Conservation (phyloP, 2,797 vertebrate species). For the Coregonus suidteri region DNA sequence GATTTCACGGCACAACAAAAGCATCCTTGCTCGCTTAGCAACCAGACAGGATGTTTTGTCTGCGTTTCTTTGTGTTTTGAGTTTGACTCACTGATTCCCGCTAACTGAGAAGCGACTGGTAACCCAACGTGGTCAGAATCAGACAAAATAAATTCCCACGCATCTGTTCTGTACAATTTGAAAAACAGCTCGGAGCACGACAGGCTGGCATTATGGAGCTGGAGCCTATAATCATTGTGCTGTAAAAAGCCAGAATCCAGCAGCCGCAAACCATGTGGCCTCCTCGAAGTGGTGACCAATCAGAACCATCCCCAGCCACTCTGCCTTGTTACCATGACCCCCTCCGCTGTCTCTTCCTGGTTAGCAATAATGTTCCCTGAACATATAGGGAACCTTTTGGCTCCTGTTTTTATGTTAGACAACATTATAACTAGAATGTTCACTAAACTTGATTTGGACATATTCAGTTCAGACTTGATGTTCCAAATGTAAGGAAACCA, state of each 20-base stretch:
- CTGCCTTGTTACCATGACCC: slow-evolving; percentile 56
- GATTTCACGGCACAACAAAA: slow-evolving; percentile 31
- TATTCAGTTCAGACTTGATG: not conserved
- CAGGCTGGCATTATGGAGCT: slow-evolving; percentile 76
- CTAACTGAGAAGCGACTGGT: slow-evolving; percentile 70
- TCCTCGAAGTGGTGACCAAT: slow-evolving; percentile 72
- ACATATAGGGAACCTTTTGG: not conserved
- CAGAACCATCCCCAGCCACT: slow-evolving; percentile 66
- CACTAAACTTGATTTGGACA: not conserved
- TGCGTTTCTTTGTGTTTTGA: slow-evolving; percentile 33
- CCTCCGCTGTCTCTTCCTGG: slow-evolving; percentile 32
- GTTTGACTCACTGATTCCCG: slow-evolving; percentile 62
- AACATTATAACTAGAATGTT: not conserved
- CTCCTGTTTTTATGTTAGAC: not conserved
- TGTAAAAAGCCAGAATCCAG: slow-evolving; percentile 80
- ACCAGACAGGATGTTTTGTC: slow-evolving; percentile 57
- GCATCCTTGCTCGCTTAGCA: slow-evolving; percentile 47
- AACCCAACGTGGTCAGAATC: slow-evolving; percentile 55
- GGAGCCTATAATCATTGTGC: slow-evolving; percentile 80
- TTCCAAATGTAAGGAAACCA: not conserved
- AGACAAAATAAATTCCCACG: slow-evolving; percentile 59
- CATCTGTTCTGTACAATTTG: slow-evolving; percentile 70
- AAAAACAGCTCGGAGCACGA: slow-evolving; percentile 74
- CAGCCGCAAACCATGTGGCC: slow-evolving; percentile 77
- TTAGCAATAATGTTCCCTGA: not conserved